A percentile compares a stretch with the other conserved stretches of the same genome.
phyloP scores from a whole-genome alignment of 2,113 vertebrate species.

The Excalfactoria chinensis region DNA sequence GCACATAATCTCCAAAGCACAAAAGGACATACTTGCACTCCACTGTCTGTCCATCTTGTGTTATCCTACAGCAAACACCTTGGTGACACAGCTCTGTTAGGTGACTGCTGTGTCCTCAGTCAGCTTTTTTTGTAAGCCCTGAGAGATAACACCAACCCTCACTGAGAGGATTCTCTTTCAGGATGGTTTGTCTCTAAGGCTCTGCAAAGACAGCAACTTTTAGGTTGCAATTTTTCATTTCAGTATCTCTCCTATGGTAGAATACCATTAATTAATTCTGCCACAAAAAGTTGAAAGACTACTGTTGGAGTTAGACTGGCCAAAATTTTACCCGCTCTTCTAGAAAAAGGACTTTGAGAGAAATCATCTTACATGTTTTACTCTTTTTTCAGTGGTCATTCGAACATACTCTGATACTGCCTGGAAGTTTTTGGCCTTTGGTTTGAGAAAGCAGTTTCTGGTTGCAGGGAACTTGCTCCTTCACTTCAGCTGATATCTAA shows the following conservation, averaged over 20 bases:
- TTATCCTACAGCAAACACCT: background rate
- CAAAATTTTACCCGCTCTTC: background rate
- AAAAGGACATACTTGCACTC: background rate
- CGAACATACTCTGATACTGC: background rate
- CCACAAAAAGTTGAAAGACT: background rate
- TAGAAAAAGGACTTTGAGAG: background rate
- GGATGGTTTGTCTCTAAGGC: fast-evolving
- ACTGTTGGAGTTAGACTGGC: background rate
- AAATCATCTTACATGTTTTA: background rate
- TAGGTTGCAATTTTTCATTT: background rate
- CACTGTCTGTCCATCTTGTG: background rate
- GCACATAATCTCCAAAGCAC: background rate
- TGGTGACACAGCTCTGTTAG: background rate
- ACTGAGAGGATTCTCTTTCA: background rate
- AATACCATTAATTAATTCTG: background rate
- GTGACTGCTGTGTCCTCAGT: background rate
- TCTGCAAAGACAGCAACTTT: background rate
- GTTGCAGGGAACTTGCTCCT: background rate
- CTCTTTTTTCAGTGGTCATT: background rate
- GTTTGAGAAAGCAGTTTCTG: background rate
- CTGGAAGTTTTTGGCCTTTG: background rate
- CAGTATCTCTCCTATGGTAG: background rate
- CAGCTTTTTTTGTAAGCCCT: background rate
- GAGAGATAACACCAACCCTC: background rate
- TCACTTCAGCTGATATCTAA: background rate